Percentiles rank a stretch among this genome's conserved stretches.
phyloP scores from a whole-genome alignment of 2,888 invertebrate species.

The Atethmia centrago region DNA sequence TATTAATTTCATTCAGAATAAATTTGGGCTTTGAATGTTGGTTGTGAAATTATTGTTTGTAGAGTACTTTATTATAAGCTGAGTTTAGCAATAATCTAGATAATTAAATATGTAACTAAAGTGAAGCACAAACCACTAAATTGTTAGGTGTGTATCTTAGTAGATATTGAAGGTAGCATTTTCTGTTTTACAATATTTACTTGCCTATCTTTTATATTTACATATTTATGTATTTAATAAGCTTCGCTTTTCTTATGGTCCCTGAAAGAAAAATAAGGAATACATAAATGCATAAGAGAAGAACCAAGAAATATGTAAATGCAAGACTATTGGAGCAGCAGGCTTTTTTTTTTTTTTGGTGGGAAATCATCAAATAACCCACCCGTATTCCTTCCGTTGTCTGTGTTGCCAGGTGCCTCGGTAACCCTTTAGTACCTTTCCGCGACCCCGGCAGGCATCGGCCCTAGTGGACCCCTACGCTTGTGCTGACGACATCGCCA shows the following conservation, averaged over 20 bases:
- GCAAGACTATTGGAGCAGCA: background rate
- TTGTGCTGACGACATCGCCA: too few relatives aligned
- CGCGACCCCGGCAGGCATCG: too few relatives aligned
- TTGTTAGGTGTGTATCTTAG: background rate
- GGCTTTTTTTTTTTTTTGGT: too few relatives aligned
- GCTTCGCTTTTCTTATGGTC: background rate
- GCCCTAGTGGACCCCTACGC: too few relatives aligned
- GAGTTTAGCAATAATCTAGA: background rate
- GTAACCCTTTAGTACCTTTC: too few relatives aligned
- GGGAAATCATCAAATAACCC: too few relatives aligned
- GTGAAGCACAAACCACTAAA: slow-evolving; percentile 32
- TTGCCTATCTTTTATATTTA: background rate
- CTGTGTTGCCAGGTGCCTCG: too few relatives aligned
- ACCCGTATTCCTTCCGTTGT: too few relatives aligned
- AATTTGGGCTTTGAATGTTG: background rate
- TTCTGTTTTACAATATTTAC: too few relatives aligned
- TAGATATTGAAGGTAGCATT: too few relatives aligned
- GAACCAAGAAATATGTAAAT: background rate
- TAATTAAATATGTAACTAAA: background rate
- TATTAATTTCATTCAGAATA: background rate
- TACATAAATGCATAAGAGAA: background rate
- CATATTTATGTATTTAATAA: background rate
- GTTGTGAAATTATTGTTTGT: background rate
- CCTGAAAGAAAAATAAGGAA: too few relatives aligned
- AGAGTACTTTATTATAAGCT: background rate